Evolutionary conservation across 2,113 vertebrate genomes (phyloP), one percentile per base, ranked within the genome.

Genomic region (Sinocyclocheilus rhinocerous): DNA sequence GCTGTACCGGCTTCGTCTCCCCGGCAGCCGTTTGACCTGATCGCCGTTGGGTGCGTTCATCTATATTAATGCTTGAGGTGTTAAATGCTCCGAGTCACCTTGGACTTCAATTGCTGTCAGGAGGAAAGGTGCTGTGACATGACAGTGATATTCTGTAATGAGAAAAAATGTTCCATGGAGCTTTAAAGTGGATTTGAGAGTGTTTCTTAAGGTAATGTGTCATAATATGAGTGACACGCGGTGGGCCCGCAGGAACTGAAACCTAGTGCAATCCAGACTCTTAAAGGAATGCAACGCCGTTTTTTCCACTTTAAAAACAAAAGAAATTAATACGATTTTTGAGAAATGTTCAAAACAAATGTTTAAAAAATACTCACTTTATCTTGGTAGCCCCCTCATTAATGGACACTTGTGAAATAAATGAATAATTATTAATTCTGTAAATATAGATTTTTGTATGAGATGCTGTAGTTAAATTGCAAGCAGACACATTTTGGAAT

Each of bases 11-110:
- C 85, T 87, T 45, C 45, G 78, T 87, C 87, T 93, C 92, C 91
- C 92, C 92, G 87, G 84, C 92, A 90, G 89, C 90, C 90, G 91
- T 92, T 92, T 92, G 26, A 89, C 86, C 88, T 88, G 87, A 78
- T 87, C 89, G 73, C 76, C 76, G 78, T 76, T 15, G 20, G 59
- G 76, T 85, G 67, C 84, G 55, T 78, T 85, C 84, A 85, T 85
- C 50, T 85, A 73, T 80, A 85, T 85, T 85, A 85, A 85, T 81
- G 84, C 73, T 84, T 52, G 84, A 50, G 78, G 78, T 67, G 52
- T 84, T 84, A 84, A 87, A 73, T 83, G 76, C 65, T 84, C 50
- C 9, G 59, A 81, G 83, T 87, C 86, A 87, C 86, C 86, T 84
- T 87, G 82, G 86, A 63, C 83, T 84, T 80, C 45, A 77, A 57